Base-by-base conservation (phyloP, 2,113 vertebrate genomes). In the Misgurnus anguillicaudatus region DNA sequence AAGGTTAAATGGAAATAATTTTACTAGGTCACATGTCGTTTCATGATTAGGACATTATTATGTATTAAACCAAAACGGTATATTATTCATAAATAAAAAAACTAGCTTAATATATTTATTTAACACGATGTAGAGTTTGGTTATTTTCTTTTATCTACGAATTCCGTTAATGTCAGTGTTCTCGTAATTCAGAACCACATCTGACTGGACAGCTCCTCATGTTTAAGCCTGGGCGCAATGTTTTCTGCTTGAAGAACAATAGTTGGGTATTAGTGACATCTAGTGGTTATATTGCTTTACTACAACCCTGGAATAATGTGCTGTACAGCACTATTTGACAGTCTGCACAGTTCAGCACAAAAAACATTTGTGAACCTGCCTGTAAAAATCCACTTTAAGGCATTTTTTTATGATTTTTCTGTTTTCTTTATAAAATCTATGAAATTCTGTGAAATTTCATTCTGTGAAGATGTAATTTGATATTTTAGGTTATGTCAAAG, bases 161-260 rank as follows among this genome's bases (percentile, higher is more conserved):
- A n/a, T n/a, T 6, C 51, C 16, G 14, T 6, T 17, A 7, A 55
- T 17, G 14, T 64, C 3, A 13, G 4, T 13, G n/a, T 6, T 11
- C 21, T 19, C 41, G 16, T 14, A 24, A 67, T 87, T 90, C 87
- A 91, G 88, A 73, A 90, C 86, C 87, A 87, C 81, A 13, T 0
- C 36, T 0, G 7, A 38, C 51, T 45, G 88, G 87, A 90, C 86
- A 89, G 87, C 82, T 84, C 87, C 82, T 10, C 16, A 8, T 42
- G 9, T 61, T 47, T 9, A 51, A 53, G 14, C 24, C 6, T 38
- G 19, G 17, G 2, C n/a, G 1, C 31, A 39, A 5, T 2, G 11
- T 38, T 10, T 31, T 5, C 14, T 72, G 21, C n/a, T 62, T 36
- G 78, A 60, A 83, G 55, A 42, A 8, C 63, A 81, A 58, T 67